These are phyloP conservation scores for Dorcus parallelipipedus DNA, from an alignment of 2,888 invertebrate species.

Conservation along the genomic window DNA sequence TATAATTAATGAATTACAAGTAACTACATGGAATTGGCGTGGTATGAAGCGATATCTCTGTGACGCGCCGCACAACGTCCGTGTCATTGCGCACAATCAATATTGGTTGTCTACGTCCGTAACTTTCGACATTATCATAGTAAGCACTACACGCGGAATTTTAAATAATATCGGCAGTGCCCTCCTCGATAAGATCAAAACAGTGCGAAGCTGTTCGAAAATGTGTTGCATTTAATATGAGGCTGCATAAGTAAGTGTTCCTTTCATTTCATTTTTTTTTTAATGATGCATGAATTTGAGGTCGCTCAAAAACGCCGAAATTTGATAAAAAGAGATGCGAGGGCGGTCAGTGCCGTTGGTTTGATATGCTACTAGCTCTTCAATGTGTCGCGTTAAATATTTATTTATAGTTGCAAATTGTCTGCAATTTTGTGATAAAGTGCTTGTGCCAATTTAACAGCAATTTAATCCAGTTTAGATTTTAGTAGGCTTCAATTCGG, in stretches of 20 bases:
- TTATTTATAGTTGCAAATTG: not conserved
- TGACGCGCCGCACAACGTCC: conserved; percentile 12
- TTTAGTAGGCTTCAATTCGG: not conserved
- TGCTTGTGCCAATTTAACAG: conserved; percentile 7
- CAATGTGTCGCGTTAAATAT: not conserved
- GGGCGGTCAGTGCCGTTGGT: too few species aligned
- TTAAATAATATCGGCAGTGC: not conserved
- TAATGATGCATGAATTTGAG: not conserved
- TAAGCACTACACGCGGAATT: not conserved
- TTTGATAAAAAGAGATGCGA: too few species aligned
- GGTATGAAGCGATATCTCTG: too few species aligned
- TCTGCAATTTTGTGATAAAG: not conserved
- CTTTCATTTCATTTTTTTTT: conserved; percentile 5
- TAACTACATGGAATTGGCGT: too few species aligned
- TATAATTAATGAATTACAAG: too few species aligned
- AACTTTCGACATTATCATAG: too few species aligned
- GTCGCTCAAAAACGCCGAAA: too few species aligned
- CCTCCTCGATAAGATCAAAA: too few species aligned
- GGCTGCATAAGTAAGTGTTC: not conserved
- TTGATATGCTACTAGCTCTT: too few species aligned
- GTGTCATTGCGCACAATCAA: conserved; percentile 41
- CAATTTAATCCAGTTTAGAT: conserved; percentile 6
- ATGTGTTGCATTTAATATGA: too few species aligned
- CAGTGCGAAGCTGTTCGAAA: too few species aligned
- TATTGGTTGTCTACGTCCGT: conserved; percentile 35